Conservation (phyloP, 1,140 invertebrate species). For the Homarus americanus region DNA sequence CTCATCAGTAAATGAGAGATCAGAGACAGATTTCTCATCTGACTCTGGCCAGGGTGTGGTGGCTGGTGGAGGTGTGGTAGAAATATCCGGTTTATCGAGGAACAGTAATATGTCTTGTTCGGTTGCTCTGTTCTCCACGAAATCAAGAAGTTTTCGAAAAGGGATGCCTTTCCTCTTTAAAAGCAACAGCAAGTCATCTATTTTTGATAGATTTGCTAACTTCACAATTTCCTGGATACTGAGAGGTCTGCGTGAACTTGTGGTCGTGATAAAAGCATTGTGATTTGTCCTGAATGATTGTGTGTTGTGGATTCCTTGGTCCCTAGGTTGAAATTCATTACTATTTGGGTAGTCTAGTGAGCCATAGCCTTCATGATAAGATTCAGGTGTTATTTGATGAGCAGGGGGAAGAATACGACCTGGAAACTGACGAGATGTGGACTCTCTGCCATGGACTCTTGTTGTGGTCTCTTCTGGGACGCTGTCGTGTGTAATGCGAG, state of each 20-base stretch:
- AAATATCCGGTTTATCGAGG: background rate
- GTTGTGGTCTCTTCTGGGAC: background rate
- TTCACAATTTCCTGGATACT: conserved; percentile 23
- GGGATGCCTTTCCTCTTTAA: conserved; percentile 15
- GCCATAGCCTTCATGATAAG: background rate
- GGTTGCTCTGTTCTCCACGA: background rate
- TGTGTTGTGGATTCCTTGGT: background rate
- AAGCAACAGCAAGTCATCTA: background rate
- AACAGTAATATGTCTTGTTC: conserved; percentile 18
- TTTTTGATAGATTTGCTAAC: background rate
- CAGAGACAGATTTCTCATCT: background rate
- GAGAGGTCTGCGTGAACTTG: background rate
- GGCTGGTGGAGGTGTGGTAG: background rate
- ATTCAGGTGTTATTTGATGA: background rate
- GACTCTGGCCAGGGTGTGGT: background rate
- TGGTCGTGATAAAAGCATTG: background rate
- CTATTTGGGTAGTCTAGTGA: background rate
- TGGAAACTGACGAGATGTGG: background rate
- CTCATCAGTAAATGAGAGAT: background rate
- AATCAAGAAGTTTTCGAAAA: conserved; percentile 6
- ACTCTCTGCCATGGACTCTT: background rate
- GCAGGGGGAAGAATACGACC: background rate
- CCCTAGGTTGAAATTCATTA: background rate
- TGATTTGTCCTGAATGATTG: background rate
- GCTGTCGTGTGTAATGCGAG: background rate